phyloP scores from a whole-genome alignment of 2,888 invertebrate genomes.

The Pammene fasciana region DNA sequence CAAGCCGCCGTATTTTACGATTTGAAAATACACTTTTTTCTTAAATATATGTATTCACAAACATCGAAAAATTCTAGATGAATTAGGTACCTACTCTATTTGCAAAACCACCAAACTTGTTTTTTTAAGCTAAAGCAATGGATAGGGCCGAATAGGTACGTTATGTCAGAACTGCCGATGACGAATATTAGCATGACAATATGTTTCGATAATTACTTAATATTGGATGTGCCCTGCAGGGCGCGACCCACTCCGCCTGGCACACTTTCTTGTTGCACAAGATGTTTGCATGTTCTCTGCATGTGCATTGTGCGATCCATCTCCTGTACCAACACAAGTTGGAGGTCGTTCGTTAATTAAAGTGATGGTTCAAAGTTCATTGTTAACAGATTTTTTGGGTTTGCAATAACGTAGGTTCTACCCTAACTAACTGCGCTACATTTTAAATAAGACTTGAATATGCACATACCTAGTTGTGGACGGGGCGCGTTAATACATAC shows the following conservation, averaged over 20 bases:
- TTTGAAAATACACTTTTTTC: no score
- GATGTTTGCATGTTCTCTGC: constrained; percentile 13
- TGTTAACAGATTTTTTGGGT: neutral
- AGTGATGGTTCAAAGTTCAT: neutral
- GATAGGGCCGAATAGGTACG: no score
- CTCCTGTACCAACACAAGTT: neutral
- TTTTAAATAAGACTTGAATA: no score
- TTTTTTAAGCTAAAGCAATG: no score
- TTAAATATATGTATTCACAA: no score
- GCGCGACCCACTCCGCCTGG: constrained; percentile 26
- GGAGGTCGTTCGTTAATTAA: neutral
- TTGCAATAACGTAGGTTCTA: no score
- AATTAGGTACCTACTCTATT: no score
- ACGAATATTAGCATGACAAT: constrained; percentile 25
- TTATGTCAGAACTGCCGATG: neutral
- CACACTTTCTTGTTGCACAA: constrained; percentile 41
- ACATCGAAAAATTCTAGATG: no score
- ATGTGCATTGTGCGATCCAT: constrained; percentile 25
- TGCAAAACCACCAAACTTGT: no score
- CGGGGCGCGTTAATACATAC: constrained; percentile 9
- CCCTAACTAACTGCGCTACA: no score
- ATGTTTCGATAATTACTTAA: constrained; percentile 18
- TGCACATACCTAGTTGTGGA: no score
- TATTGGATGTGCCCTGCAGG: constrained; percentile 31
- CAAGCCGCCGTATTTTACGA: neutral